A percentile compares a stretch with the other conserved stretches of the same genome.
phyloP scores from a whole-genome alignment of 2,797 vertebrate species.

The Parauchenoglanis punctatus region DNA sequence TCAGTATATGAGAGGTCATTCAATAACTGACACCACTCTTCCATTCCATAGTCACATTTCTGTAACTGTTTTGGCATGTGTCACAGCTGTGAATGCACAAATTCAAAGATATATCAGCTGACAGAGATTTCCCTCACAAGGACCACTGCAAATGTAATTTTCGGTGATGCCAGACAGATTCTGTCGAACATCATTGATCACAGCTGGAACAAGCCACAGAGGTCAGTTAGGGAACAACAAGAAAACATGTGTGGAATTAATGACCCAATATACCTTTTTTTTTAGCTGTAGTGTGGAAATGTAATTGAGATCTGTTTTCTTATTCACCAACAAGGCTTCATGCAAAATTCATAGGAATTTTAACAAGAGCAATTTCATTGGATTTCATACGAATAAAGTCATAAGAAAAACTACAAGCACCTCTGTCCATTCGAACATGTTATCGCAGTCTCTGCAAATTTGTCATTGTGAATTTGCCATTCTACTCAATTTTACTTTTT shows the following conservation, averaged over 20 bases:
- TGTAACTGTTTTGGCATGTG: conserved; percentile 77
- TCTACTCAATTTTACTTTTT: background rate
- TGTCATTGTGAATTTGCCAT: conserved; percentile 1
- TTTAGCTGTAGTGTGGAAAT: conserved; percentile 11
- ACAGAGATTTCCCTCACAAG: conserved; percentile 73
- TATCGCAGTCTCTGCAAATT: background rate
- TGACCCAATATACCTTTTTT: conserved; percentile 29
- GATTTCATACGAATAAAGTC: conserved; percentile 30
- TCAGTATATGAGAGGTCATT: conserved; percentile 77
- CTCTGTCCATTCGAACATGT: background rate
- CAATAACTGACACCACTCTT: conserved; percentile 81
- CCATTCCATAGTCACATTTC: conserved; percentile 75
- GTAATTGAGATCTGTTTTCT: conserved; percentile 24
- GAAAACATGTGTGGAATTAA: conserved; percentile 37
- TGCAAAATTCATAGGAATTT: conserved; percentile 38
- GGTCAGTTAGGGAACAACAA: conserved; percentile 52
- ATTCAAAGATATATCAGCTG: conserved; percentile 79
- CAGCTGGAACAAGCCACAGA: conserved; percentile 73
- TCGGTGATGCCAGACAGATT: conserved; percentile 75
- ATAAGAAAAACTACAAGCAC: conserved; percentile 21
- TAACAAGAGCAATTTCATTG: conserved; percentile 29
- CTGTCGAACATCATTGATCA: conserved; percentile 79
- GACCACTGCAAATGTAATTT: conserved; percentile 70
- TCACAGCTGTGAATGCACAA: conserved; percentile 73
- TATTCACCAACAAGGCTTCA: conserved; percentile 23